Evolutionary conservation across 2,888 invertebrate genomes (phyloP).

Genomic region (Cyclophora punctaria): DNA sequence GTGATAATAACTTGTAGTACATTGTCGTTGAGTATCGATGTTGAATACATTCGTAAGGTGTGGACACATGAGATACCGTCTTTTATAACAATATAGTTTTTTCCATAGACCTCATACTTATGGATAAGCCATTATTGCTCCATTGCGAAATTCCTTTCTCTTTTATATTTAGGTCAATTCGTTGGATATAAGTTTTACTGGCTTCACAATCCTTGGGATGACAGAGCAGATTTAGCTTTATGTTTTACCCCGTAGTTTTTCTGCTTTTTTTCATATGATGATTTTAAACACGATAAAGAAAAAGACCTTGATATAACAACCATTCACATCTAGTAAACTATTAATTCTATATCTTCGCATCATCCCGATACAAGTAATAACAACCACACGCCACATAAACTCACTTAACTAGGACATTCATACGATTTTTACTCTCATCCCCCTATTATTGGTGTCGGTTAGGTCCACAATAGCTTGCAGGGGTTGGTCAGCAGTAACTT

Average conservation of each 20-base stretch:
- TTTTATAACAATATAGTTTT: slow-evolving; percentile 12
- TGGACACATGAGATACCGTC: slow-evolving; percentile 26
- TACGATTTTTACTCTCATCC: slow-evolving; percentile 29
- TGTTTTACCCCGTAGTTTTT: too few relatives aligned
- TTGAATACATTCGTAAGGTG: slow-evolving; percentile 8
- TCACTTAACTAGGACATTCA: slow-evolving; percentile 25
- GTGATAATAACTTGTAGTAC: too few relatives aligned
- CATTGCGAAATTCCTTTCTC: too few relatives aligned
- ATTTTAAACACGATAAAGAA: background rate
- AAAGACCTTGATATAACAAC: background rate
- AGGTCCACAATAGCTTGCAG: slow-evolving; percentile 26
- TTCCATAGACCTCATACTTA: background rate
- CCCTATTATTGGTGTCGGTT: slow-evolving; percentile 9
- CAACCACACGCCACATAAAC: slow-evolving; percentile 42
- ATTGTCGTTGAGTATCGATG: background rate
- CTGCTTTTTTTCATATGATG: too few relatives aligned
- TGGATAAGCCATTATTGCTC: slow-evolving; percentile 4
- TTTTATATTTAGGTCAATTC: too few relatives aligned
- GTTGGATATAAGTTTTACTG: too few relatives aligned
- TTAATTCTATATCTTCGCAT: slow-evolving; percentile 3
- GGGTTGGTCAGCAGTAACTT: slow-evolving; percentile 34
- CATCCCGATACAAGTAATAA: slow-evolving; percentile 42
- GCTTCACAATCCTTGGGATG: too few relatives aligned
- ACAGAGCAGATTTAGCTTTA: too few relatives aligned
- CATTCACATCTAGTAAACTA: slow-evolving; percentile 4